phyloP scores from a whole-genome alignment of 1,140 invertebrate genomes.

The Drosophila mojavensis region DNA sequence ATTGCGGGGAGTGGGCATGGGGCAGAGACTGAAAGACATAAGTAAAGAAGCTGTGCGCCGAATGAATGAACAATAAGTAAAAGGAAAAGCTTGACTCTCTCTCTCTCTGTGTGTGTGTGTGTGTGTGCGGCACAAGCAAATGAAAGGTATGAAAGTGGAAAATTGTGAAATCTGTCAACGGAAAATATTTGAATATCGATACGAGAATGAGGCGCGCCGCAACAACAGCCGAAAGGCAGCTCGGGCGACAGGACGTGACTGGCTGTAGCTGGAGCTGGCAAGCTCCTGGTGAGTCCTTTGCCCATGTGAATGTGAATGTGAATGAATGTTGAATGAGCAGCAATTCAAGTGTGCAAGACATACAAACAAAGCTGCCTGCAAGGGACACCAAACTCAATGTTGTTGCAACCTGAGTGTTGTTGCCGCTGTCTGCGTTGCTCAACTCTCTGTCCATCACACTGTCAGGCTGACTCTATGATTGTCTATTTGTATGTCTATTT shows the following conservation, averaged over 20 bases:
- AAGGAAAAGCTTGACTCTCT: constrained; percentile 38
- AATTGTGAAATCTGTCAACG: constrained; percentile 75
- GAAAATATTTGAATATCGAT: constrained; percentile 73
- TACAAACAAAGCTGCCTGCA: constrained; percentile 30
- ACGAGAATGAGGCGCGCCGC: constrained; percentile 23
- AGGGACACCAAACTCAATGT: constrained; percentile 10
- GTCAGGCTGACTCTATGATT: not conserved
- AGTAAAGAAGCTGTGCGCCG: constrained; percentile 42
- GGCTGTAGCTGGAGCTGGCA: not conserved
- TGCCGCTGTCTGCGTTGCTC: constrained; percentile 24
- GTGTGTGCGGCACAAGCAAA: constrained; percentile 25
- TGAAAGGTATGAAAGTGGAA: constrained; percentile 70
- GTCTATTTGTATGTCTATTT: not conserved
- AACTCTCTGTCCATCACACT: not conserved
- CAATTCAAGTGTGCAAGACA: constrained; percentile 61
- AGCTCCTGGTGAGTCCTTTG: constrained; percentile 29
- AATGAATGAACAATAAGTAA: constrained; percentile 70
- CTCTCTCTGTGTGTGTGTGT: constrained; percentile 25
- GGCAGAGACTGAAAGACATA: constrained; percentile 14
- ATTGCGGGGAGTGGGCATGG: not conserved
- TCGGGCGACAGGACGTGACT: constrained; percentile 19
- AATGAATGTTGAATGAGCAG: constrained; percentile 71
- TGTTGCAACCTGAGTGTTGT: constrained; percentile 31
- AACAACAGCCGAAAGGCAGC: not conserved
- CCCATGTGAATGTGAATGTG: constrained; percentile 49